These are phyloP conservation scores for Zoanthus solanderi DNA, from an alignment of 92 coral and sea anemone species.

Conservation along the genomic window DNA sequence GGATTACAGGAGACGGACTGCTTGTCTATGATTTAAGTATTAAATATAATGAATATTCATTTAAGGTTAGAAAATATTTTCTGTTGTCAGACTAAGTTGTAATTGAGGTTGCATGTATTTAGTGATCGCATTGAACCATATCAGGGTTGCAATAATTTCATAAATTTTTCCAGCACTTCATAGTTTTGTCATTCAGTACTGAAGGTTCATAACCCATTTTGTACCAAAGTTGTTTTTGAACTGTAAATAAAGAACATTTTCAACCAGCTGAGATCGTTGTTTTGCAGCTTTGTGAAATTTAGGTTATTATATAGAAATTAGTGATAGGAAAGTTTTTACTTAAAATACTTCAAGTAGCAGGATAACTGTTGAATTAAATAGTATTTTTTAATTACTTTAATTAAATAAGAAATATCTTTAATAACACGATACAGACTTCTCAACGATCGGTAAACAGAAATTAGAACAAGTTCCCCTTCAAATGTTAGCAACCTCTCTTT, in stretches of 20 bases:
- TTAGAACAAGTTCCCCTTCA: too few species aligned
- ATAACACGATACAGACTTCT: too few species aligned
- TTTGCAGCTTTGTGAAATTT: background rate
- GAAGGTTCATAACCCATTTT: slow-evolving; percentile 13
- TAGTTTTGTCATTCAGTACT: background rate
- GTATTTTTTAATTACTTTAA: too few species aligned
- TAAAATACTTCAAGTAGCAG: too few species aligned
- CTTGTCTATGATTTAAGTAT: background rate
- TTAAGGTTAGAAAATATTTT: background rate
- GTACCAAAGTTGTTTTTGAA: slow-evolving; percentile 41
- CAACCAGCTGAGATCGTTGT: background rate
- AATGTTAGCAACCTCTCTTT: too few species aligned
- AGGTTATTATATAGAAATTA: too few species aligned
- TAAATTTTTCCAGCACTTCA: background rate
- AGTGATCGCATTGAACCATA: background rate
- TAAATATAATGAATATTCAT: background rate
- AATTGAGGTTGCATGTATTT: background rate
- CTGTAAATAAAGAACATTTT: slow-evolving; percentile 49
- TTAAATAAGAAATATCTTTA: too few species aligned
- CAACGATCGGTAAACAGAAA: too few species aligned
- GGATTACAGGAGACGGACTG: background rate
- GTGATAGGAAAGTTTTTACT: too few species aligned
- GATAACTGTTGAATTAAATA: too few species aligned
- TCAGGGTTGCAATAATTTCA: background rate
- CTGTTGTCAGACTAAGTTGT: background rate